Base-by-base conservation (phyloP, 2,888 invertebrate species). In the Lepetodrilus schrolli region DNA sequence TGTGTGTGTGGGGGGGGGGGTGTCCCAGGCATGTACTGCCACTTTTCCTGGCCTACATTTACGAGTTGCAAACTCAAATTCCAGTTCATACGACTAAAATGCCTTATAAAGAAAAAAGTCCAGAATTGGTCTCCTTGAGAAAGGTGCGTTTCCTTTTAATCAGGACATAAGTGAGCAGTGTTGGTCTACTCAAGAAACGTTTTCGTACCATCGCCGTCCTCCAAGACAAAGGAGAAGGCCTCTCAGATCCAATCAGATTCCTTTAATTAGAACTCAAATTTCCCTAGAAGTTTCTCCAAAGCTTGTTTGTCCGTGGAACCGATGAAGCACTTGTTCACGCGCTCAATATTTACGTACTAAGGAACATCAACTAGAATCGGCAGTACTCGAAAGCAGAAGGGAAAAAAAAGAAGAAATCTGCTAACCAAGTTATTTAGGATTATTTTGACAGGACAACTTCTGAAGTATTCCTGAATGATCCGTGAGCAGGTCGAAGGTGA, bases 201-300 rank as follows among this genome's bases (percentile, higher is more conserved):
- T n/a, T n/a, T n/a, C n/a, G n/a, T n/a, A n/a, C n/a, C n/a, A n/a
- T n/a, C n/a, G n/a, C n/a, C n/a, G n/a, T n/a, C n/a, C n/a, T n/a
- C n/a, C n/a, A n/a, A n/a, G n/a, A n/a, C n/a, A n/a, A n/a, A n/a
- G n/a, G n/a, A n/a, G 34, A 58, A 34, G 30, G 58, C n/a, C 17
- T 34, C 34, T 30, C 58, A 58, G 7, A 17, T 7, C 30, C 26
- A 58, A 30, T 34, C 30, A 23, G 30, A 17, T 26, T 34, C 58
- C 58, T 58, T 58, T 58, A 58, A 58, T 58, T 58, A 58, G 58
- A 34, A 58, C 58, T 58, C 58, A 58, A 58, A 58, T 58, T 58
- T 58, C 34, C 26, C 13, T n/a, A 34, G 34, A 58, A 58, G 34
- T 30, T 58, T 58, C 34, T 17, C 26, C 34, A 58, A 58, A 58